These are phyloP conservation scores for Phalacrocorax aristotelis DNA, from an alignment of 2,113 vertebrate genomes.

Conservation along the genomic window DNA sequence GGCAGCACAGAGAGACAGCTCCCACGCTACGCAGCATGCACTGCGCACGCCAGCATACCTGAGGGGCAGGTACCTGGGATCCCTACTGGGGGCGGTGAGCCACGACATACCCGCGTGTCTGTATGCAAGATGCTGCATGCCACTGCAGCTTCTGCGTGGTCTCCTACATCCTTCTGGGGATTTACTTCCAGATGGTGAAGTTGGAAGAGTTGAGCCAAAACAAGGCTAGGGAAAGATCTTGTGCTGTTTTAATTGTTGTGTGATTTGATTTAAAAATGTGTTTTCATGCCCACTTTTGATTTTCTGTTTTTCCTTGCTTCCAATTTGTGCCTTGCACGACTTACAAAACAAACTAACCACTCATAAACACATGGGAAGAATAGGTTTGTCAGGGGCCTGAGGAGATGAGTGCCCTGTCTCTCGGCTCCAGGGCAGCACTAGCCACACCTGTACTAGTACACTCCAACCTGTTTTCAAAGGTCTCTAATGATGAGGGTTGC, in stretches of 20 bases:
- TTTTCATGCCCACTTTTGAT: neutral
- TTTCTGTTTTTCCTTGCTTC: neutral
- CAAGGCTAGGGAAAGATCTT: neutral
- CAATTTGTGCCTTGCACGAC: neutral
- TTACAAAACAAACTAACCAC: neutral
- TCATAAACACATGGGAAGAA: neutral
- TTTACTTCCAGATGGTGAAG: neutral
- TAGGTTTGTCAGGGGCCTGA: neutral
- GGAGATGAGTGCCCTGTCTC: neutral
- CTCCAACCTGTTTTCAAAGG: neutral
- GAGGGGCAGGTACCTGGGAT: neutral
- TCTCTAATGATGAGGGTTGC: neutral
- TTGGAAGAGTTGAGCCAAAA: neutral
- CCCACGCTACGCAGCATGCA: neutral
- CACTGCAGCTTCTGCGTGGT: neutral
- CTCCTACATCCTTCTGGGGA: neutral
- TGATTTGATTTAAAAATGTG: neutral
- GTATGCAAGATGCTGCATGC: neutral
- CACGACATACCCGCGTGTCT: neutral
- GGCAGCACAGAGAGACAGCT: neutral
- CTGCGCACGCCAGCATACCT: fast-evolving
- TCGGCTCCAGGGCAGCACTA: neutral
- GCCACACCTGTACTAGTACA: neutral
- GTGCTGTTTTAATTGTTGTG: neutral
- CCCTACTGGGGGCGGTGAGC: neutral